phyloP scores from a whole-genome alignment of 2,113 vertebrate genomes.

The Chionis minor region DNA sequence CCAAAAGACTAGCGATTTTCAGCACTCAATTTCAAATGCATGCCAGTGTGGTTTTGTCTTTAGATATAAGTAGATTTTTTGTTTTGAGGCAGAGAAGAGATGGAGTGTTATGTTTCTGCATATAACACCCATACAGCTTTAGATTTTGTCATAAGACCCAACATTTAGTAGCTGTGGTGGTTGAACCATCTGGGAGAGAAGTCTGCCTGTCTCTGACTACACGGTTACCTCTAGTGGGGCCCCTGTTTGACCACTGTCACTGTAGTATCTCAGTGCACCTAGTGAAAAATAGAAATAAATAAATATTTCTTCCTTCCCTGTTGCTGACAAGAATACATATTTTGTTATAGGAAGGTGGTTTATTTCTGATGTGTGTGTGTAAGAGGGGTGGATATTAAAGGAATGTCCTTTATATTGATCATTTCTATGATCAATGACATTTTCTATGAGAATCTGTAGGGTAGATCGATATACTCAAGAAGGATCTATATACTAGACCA shows the following conservation, averaged over 20 bases:
- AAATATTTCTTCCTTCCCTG: background rate
- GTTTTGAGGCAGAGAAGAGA: constrained; percentile 1
- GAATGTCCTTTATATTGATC: background rate
- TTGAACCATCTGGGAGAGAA: background rate
- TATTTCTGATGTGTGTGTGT: background rate
- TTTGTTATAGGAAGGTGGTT: background rate
- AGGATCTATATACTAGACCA: background rate
- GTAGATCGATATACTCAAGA: background rate
- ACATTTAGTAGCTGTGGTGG: background rate
- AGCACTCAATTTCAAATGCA: background rate
- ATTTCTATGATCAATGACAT: background rate
- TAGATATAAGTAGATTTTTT: constrained; percentile 3
- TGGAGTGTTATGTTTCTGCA: background rate
- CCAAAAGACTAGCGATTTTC: background rate
- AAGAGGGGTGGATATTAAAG: background rate
- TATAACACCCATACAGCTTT: background rate
- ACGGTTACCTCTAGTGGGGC: background rate
- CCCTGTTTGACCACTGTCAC: background rate
- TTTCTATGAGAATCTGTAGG: background rate
- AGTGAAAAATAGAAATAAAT: background rate
- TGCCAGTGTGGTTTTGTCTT: background rate
- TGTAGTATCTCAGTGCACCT: background rate
- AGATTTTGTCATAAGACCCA: constrained; percentile 2
- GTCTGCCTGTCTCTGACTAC: background rate
- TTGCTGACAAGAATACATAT: background rate